These are phyloP conservation scores for Charanyca ferruginea DNA, from an alignment of 2,888 invertebrate genomes.

Conservation along the genomic window DNA sequence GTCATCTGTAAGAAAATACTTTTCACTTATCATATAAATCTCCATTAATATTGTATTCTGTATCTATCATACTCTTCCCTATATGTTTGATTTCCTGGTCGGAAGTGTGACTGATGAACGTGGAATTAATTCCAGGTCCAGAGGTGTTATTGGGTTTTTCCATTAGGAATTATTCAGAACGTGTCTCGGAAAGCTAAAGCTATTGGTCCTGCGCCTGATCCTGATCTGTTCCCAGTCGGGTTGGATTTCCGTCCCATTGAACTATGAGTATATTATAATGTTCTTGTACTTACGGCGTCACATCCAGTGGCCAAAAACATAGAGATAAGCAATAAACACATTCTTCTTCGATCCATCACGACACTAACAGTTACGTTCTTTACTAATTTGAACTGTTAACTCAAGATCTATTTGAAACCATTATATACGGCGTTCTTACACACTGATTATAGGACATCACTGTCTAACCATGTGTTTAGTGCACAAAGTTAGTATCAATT, in stretches of 20 bases:
- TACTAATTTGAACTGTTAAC: constrained; percentile 47
- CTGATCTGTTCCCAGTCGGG: too few relatives aligned
- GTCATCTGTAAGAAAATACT: constrained; percentile 76
- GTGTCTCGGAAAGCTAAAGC: too few relatives aligned
- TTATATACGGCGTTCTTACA: constrained; percentile 47
- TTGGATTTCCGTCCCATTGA: too few relatives aligned
- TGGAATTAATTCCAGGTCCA: too few relatives aligned
- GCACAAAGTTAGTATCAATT: too few relatives aligned
- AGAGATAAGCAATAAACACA: constrained; percentile 69
- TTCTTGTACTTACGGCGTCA: constrained; percentile 77
- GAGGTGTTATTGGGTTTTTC: too few relatives aligned
- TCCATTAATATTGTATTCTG: not conserved
- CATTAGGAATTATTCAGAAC: too few relatives aligned
- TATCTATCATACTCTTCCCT: not conserved
- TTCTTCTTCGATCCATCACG: constrained; percentile 66
- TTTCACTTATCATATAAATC: not conserved
- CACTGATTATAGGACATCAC: constrained; percentile 48
- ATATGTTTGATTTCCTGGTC: not conserved
- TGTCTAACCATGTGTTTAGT: constrained; percentile 17
- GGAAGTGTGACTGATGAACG: too few relatives aligned
- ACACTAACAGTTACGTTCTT: constrained; percentile 48
- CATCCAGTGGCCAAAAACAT: constrained; percentile 65
- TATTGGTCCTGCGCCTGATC: too few relatives aligned
- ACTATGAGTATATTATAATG: not conserved
- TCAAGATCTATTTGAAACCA: constrained; percentile 39